Evolutionary conservation across 2,113 vertebrate species (phyloP), one percentile per base, ranked within the genome.

Genomic region (Haemorhous mexicanus): DNA sequence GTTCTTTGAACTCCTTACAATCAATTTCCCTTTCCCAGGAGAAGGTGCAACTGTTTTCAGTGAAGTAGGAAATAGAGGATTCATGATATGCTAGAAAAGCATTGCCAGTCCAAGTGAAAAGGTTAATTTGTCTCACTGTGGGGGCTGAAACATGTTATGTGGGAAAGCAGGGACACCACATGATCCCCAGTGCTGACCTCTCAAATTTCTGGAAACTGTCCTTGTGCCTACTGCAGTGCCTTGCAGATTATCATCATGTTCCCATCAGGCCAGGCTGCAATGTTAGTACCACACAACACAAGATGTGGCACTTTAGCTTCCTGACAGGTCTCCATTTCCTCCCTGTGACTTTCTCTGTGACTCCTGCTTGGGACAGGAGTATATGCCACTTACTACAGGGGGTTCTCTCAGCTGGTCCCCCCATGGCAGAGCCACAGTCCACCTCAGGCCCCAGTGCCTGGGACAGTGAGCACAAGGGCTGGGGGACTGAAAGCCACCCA

Each of bases 11-110:
- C 55, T 67, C 50, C 61, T 32, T 83, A 80, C 76, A 92, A 93
- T 88, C 88, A 70, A 81, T 94, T 74, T 86, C 55, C 52, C 83
- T 78, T 94, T 85, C 84, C 83, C 83, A 74, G 75, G 84, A 95
- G 92, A 93, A 94, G 39, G 24, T 47, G 28, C 43, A 85, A 83
- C 39, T 77, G 68, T 79, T 93, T 62, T 50, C 82, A 80, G 68
- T 14, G 23, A 63, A 85, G 70, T 35, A 79, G 39, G 78, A 90
- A 90, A 82, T 0, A 35, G 37, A 85, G 66, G 50, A 76, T 66
- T 89, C 47, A 14, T 30, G 27, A 87, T 64, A 47, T 33, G 33
- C 79, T 55, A 32, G 21, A 85, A 67, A 87, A 58, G 39, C 53
- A 85, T 10, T 63, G 39, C 16, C 53, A 67, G 63, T 30, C 49